Evolutionary conservation across 2,113 vertebrate species (phyloP), one percentile per base, ranked within the genome.

Genomic region (Leucosticte australis): DNA sequence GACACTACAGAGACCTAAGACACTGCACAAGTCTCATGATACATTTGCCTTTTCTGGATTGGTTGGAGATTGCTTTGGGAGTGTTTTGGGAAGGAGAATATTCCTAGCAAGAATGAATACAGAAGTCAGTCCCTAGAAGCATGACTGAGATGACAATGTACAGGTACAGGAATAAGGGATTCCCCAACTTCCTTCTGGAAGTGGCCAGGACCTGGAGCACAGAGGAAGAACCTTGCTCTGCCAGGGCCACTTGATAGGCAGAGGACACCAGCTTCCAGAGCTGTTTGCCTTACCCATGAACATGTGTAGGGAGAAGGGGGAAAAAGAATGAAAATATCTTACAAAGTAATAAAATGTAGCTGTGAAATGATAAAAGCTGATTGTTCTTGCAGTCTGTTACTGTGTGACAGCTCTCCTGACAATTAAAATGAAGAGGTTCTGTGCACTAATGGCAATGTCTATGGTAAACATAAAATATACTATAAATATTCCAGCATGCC

Each of bases 401-500:
- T 52, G 60, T 26, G 31, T 71, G 88, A 84, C 69, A 33, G 64
- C 22, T 82, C 80, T 95, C 55, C 71, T 47, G 44, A 46, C n/a
- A 89, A 89, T 47, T 83, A 83, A 79, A 88, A 90, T 13, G 24
- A 90, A 94, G 83, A 92, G 85, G 73, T 68, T 19, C 0, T 23
- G 56, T 23, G 53, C 65, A 49, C 60, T 56, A 75, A 93, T 11
- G 16, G 79, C 44, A 71, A 57, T 28, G n/a, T 13, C 64, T 30
- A 80, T 4, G 14, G 52, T 70, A 90, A 52, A 90, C n/a, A 60
- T 85, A 76, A 95, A 94, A 91, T 33, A 80, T 13, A 55, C 44
- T 24, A 71, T 31, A 87, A 95, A 86, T 89, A 94, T 68, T 75
- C 76, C 92, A 84, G 26, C n/a, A 86, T 84, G 74, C 60, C 60